These are phyloP conservation scores for Tiaroga cobitis DNA, from an alignment of 2,797 vertebrate genomes.

Conservation along the genomic window DNA sequence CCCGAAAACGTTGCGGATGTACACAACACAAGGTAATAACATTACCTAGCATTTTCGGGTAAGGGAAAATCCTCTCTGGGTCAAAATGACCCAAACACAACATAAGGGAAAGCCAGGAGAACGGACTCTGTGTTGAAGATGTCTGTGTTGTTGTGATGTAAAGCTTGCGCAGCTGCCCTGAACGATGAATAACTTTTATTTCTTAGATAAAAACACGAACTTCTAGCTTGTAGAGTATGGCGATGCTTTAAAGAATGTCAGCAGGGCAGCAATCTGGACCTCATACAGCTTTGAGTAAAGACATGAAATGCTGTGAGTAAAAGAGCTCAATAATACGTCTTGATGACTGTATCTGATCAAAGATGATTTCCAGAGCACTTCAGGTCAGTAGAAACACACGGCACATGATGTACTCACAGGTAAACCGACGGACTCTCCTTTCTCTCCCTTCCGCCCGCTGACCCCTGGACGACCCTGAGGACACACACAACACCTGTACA, in stretches of 20 bases:
- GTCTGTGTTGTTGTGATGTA: neutral
- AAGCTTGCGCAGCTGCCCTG: neutral
- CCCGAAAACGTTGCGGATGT: no score
- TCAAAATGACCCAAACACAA: no score
- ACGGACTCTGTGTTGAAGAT: neutral
- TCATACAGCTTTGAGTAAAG: neutral
- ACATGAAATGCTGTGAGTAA: neutral
- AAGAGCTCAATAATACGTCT: neutral
- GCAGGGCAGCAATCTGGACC: neutral
- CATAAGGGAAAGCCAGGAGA: no score
- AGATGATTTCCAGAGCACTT: no score
- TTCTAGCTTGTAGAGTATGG: neutral
- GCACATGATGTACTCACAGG: slow-evolving; percentile 76
- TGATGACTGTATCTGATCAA: neutral
- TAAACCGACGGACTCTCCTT: slow-evolving; percentile 77
- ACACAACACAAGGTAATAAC: no score
- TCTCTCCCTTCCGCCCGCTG: slow-evolving; percentile 85
- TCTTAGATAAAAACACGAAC: neutral
- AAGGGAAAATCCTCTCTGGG: no score
- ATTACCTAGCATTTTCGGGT: no score
- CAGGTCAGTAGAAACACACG: no score
- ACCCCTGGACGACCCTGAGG: slow-evolving; percentile 88
- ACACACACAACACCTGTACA: slow-evolving; percentile 34
- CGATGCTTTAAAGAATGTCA: neutral
- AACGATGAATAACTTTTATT: neutral